Percentiles rank a stretch among this genome's conserved stretches.
Evolutionary conservation across 2,113 vertebrate species (phyloP).

Genomic region (Otocyon megalotis): DNA sequence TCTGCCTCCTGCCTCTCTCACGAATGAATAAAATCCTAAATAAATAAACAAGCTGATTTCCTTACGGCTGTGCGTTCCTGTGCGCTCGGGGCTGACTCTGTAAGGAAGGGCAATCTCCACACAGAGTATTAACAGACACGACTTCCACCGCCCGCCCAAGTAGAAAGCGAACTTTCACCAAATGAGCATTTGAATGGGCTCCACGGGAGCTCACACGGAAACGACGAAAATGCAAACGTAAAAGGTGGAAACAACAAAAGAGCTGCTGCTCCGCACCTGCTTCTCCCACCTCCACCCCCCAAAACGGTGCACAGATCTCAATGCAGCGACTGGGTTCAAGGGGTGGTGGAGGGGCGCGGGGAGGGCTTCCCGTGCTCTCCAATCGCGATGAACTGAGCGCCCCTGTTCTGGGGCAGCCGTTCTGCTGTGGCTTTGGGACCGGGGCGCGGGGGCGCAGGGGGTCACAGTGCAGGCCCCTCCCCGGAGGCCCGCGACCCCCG

Average conservation of each 20-base stretch:
- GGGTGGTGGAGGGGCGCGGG: too few relatives aligned
- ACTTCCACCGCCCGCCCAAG: background rate
- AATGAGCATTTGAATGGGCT: background rate
- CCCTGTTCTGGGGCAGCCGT: background rate
- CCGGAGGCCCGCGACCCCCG: too few relatives aligned
- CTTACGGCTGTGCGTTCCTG: background rate
- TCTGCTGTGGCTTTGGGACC: background rate
- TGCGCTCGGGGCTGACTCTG: accelerated
- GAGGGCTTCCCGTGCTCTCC: background rate
- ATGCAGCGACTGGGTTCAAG: accelerated
- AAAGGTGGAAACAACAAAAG: background rate
- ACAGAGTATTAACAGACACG: background rate
- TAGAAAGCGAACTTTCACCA: background rate
- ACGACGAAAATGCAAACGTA: background rate
- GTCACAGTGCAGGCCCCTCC: background rate
- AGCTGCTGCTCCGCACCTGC: background rate
- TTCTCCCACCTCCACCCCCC: background rate
- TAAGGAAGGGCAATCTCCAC: background rate
- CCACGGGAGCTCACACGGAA: background rate
- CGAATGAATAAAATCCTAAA: too few relatives aligned
- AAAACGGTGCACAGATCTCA: background rate
- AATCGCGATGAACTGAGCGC: too few relatives aligned
- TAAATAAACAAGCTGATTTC: too few relatives aligned
- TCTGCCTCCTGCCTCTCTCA: too few relatives aligned
- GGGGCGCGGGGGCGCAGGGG: background rate